These are phyloP conservation scores for Odontophorus gujanensis DNA, from an alignment of 2,113 vertebrate genomes.

Conservation along the genomic window DNA sequence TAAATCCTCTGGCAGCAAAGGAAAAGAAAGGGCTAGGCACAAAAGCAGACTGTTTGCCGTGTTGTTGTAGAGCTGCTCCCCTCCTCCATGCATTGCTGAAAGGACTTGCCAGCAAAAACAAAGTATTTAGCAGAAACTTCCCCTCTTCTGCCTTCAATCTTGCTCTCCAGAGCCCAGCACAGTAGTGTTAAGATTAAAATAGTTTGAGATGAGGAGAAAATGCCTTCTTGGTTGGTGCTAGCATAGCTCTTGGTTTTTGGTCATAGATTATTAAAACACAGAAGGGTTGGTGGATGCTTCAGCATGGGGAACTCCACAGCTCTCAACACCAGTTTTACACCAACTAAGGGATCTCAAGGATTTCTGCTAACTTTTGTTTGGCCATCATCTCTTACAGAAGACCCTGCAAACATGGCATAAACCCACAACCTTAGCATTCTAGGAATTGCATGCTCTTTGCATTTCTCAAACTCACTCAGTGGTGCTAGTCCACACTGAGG, in stretches of 20 bases:
- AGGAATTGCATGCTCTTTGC: background rate
- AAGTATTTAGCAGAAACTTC: background rate
- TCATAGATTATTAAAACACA: background rate
- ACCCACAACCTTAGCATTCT: background rate
- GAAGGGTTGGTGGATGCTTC: background rate
- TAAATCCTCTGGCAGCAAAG: constrained; percentile 33
- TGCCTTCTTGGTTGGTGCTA: background rate
- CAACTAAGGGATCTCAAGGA: background rate
- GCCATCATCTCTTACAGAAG: background rate
- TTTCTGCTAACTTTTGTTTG: background rate
- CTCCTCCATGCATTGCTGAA: background rate
- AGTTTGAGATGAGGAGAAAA: background rate
- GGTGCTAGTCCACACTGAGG: background rate
- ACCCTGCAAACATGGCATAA: background rate
- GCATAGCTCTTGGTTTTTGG: background rate
- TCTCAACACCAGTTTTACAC: background rate
- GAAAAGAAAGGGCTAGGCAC: background rate
- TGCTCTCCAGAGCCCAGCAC: background rate
- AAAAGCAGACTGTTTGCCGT: background rate
- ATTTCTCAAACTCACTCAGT: background rate
- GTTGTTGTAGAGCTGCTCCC: background rate
- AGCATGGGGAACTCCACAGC: background rate
- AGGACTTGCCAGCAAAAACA: background rate
- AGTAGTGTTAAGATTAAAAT: background rate
- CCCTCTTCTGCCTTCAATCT: background rate